Evolutionary conservation across 1,140 invertebrate species (phyloP).

Genomic region (Bombus picipes): DNA sequence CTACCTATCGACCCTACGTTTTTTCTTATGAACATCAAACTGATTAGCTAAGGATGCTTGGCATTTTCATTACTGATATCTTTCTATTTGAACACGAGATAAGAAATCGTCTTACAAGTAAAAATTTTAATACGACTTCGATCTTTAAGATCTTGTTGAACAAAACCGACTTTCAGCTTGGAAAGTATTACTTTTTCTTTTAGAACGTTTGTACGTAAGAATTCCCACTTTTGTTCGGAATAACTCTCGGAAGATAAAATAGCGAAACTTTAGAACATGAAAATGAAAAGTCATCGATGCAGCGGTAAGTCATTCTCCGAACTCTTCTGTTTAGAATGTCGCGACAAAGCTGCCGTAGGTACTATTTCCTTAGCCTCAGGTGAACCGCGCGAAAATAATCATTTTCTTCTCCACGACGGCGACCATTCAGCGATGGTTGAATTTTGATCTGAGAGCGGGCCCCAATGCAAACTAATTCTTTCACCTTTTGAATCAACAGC

Average conservation of each 20-base stretch:
- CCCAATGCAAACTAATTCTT: conserved; percentile 38
- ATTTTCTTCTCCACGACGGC: background rate
- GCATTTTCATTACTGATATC: background rate
- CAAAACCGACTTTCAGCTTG: background rate
- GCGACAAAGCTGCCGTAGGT: background rate
- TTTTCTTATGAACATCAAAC: background rate
- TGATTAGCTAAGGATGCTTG: background rate
- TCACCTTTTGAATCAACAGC: conserved; percentile 49
- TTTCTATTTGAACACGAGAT: background rate
- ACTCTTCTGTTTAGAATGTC: background rate
- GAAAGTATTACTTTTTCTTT: background rate
- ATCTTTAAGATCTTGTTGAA: background rate
- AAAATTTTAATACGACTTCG: background rate
- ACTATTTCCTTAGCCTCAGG: background rate
- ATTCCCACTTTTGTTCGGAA: background rate
- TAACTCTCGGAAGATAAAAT: background rate
- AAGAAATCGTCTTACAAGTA: background rate
- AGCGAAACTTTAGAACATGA: background rate
- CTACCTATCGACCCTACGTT: no score
- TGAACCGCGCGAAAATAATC: background rate
- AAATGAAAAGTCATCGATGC: background rate
- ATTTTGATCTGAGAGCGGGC: conserved; percentile 42
- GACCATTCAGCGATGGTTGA: conserved; percentile 35
- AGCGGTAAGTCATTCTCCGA: background rate
- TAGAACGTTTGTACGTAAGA: background rate